phyloP scores from a whole-genome alignment of 2,888 invertebrate species.

The Pheosia gnoma region DNA sequence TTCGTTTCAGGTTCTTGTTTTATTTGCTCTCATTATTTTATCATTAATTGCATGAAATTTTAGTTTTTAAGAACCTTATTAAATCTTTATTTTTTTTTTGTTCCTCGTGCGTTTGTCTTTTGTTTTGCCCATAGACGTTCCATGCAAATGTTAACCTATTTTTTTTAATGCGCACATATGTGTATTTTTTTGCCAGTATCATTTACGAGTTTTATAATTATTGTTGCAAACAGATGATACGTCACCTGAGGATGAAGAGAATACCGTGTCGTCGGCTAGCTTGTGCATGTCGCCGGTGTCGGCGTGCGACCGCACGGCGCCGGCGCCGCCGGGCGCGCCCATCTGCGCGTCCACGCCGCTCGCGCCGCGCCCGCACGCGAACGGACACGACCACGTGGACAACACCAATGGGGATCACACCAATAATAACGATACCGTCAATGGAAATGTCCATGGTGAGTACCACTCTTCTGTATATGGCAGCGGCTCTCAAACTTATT shows the following conservation, averaged over 20 bases:
- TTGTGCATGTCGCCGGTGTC: slow-evolving; percentile 69
- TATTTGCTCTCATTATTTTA: slow-evolving; percentile 24
- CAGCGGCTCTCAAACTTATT: no score
- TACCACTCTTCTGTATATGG: slow-evolving; percentile 7
- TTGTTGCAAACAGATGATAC: slow-evolving; percentile 54
- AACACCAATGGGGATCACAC: slow-evolving; percentile 40
- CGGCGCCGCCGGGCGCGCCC: slow-evolving; percentile 54
- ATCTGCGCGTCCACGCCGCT: slow-evolving; percentile 48
- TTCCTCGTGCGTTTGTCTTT: not conserved
- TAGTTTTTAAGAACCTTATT: slow-evolving; percentile 11
- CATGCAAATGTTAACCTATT: not conserved
- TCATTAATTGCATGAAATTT: slow-evolving; percentile 17
- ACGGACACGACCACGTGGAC: slow-evolving; percentile 56
- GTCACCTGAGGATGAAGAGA: slow-evolving; percentile 65
- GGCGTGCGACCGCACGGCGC: slow-evolving; percentile 35
- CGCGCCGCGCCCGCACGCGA: slow-evolving; percentile 43
- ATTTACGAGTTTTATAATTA: not conserved
- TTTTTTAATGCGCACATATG: not conserved
- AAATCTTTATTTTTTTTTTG: slow-evolving; percentile 1
- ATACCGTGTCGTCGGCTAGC: slow-evolving; percentile 73
- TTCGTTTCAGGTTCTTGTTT: slow-evolving; percentile 15
- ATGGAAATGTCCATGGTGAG: slow-evolving; percentile 69
- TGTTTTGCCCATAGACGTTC: not conserved
- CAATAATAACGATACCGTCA: slow-evolving; percentile 54
- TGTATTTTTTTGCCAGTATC: not conserved